Evolutionary conservation across 2,113 vertebrate species (phyloP).

Genomic region (Pholis gunnellus): DNA sequence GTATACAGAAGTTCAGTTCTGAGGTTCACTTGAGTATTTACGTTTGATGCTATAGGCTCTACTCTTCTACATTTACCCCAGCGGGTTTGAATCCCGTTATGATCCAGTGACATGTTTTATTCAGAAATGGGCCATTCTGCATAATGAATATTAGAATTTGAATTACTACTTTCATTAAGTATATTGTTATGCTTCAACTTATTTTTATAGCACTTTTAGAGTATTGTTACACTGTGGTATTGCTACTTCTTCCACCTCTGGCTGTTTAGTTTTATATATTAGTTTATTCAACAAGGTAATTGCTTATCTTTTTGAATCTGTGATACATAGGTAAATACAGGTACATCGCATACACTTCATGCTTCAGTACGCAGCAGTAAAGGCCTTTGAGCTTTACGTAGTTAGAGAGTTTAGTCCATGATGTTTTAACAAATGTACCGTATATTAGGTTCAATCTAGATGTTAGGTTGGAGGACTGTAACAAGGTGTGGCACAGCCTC

Average conservation of each 20-base stretch:
- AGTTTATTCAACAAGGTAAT: not conserved
- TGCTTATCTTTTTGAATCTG: not conserved
- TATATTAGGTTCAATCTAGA: conserved; percentile 15
- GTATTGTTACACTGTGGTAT: not conserved
- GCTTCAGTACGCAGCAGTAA: not conserved
- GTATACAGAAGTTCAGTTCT: not conserved
- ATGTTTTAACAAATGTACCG: conserved; percentile 10
- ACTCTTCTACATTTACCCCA: not conserved
- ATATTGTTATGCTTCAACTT: not conserved
- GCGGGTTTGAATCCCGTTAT: too few species aligned
- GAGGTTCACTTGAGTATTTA: not conserved
- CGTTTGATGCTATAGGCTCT: not conserved
- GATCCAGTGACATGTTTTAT: not conserved
- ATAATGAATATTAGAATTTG: not conserved
- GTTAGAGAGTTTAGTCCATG: not conserved
- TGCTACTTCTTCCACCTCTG: not conserved
- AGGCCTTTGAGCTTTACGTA: not conserved
- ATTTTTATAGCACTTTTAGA: not conserved
- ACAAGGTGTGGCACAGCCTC: conserved; percentile 53
- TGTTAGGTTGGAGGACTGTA: conserved; percentile 1
- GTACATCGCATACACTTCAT: not conserved
- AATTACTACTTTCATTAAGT: not conserved
- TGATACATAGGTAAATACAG: not conserved
- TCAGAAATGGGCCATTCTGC: not conserved
- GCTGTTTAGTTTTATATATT: not conserved